Conservation (phyloP, 2,113 vertebrate genomes). For the Vidua macroura region DNA sequence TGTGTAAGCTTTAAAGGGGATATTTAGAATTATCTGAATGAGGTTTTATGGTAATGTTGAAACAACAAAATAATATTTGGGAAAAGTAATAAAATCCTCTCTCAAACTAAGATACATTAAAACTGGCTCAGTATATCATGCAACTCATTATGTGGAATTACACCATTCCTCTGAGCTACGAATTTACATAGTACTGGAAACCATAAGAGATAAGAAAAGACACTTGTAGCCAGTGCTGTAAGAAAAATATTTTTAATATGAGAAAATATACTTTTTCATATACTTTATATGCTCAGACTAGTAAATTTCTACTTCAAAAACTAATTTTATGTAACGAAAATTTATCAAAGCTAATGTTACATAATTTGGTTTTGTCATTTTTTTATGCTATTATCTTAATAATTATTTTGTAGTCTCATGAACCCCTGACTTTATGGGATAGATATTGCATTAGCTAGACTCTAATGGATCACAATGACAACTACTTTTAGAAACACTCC, state of each 20-base stretch:
- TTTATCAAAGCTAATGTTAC: background rate
- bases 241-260: background rate
- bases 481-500: background rate
- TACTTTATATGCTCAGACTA: background rate
- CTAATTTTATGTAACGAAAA: background rate
- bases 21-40: background rate
- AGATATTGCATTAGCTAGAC: background rate
- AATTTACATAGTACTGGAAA: background rate
- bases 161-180: background rate
- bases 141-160: background rate
- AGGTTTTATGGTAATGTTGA: conserved; percentile 24
- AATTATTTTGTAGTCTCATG: background rate
- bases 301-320: background rate
- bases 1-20: conserved; percentile 40
- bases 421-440: background rate
- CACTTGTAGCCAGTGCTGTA: background rate
- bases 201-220: background rate
- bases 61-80: conserved; percentile 20
- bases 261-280: background rate
- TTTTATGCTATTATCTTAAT: background rate
- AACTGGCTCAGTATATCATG: background rate
- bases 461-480: background rate
- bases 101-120: background rate
- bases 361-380: background rate
- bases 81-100: background rate